Evolutionary conservation across 2,888 invertebrate species (phyloP).

Genomic region (Mesoligia furuncula): DNA sequence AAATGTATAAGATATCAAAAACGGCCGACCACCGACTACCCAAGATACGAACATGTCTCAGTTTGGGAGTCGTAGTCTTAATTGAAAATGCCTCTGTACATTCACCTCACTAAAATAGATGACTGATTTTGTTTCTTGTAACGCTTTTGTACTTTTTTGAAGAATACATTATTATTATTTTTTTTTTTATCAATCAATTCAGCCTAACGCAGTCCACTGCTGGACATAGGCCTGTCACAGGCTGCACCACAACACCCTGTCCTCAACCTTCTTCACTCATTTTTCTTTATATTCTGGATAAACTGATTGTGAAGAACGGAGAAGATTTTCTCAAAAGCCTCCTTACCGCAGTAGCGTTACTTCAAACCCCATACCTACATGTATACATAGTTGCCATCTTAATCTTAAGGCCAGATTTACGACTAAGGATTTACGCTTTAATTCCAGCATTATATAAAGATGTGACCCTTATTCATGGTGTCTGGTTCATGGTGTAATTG

Average conservation of each 20-base stretch:
- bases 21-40: too few species aligned
- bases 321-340: neutral
- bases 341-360: constrained; percentile 16
- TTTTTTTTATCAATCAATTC: neutral
- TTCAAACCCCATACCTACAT: constrained; percentile 11
- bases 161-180: too few species aligned
- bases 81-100: too few species aligned
- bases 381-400: constrained; percentile 39
- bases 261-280: too few species aligned
- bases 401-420: constrained; percentile 61
- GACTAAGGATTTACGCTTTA: constrained; percentile 56
- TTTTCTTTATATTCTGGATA: neutral
- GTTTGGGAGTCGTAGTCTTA: too few species aligned
- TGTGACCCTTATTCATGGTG: constrained; percentile 43
- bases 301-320: neutral
- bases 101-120: too few species aligned
- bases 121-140: too few species aligned
- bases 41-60: too few species aligned
- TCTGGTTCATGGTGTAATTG: constrained; percentile 46
- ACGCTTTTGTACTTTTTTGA: too few species aligned
- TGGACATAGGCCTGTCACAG: neutral
- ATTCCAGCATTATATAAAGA: constrained; percentile 61
- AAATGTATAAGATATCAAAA: too few species aligned
- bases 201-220: neutral
- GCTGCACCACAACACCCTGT: too few species aligned